A percentile compares a stretch with the other conserved stretches of the same genome.
Evolutionary conservation across 2,113 vertebrate genomes (phyloP).

Genomic region (zebrafish (Danio rerio)): DNA sequence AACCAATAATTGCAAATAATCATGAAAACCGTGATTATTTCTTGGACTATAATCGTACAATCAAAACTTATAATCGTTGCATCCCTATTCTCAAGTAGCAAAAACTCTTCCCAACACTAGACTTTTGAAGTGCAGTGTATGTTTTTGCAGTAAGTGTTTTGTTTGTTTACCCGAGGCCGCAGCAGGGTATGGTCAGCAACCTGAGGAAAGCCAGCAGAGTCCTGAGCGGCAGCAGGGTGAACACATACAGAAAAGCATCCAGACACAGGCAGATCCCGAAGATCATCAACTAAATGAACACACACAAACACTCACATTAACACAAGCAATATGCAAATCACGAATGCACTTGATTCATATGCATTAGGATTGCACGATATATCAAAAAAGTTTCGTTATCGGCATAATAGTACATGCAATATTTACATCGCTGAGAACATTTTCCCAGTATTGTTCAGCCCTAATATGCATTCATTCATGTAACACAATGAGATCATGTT

Average conservation of each 20-base stretch:
- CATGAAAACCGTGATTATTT: too few species aligned
- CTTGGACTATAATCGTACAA: too few species aligned
- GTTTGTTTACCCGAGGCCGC: conserved; percentile 84
- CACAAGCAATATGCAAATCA: not conserved
- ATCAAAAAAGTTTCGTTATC: too few species aligned
- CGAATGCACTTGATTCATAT: not conserved
- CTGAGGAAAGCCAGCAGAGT: conserved; percentile 89
- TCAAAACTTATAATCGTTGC: too few species aligned
- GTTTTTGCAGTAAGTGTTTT: conserved; percentile 8
- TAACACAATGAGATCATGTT: not conserved
- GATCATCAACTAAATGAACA: conserved; percentile 86
- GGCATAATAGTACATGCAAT: too few species aligned
- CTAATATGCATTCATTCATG: not conserved
- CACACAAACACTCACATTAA: conserved; percentile 49
- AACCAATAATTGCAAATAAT: too few species aligned
- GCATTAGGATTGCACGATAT: not conserved
- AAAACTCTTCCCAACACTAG: too few species aligned
- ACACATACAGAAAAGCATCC: conserved; percentile 96
- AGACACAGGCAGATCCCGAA: conserved; percentile 96
- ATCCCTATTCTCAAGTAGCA: too few species aligned
- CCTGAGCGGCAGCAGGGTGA: conserved; percentile 93
- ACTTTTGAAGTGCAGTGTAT: not conserved
- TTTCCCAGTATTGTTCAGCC: too few species aligned
- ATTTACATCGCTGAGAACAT: too few species aligned
- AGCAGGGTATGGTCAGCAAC: conserved; percentile 92